These are phyloP conservation scores for Temnopleurus reevesii DNA, from an alignment of 53 echinoderm and acorn worm species.

Conservation along the genomic window DNA sequence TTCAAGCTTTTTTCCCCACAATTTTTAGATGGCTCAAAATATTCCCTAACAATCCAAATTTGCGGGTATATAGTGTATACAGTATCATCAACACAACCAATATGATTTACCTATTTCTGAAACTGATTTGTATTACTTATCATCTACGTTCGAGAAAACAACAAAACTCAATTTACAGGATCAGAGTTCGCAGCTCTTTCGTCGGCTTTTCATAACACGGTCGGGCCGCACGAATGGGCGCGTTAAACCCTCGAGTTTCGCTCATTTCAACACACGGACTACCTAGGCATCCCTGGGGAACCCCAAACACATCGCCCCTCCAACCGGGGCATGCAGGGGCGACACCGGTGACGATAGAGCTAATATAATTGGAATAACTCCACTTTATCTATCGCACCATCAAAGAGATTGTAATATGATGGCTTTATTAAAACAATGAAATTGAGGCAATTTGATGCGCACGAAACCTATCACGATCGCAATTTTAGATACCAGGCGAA, in stretches of 20 bases:
- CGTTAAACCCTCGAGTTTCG: slow-evolving; percentile 43
- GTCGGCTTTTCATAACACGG: slow-evolving; percentile 50
- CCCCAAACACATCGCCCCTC: neutral
- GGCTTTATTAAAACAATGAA: slow-evolving; percentile 24
- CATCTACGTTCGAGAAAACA: neutral
- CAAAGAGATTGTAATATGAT: slow-evolving; percentile 1
- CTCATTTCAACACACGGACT: slow-evolving; percentile 13
- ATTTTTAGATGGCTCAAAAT: no score
- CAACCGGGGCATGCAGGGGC: slow-evolving; percentile 16
- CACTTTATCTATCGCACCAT: slow-evolving; percentile 44
- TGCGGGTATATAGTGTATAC: no score
- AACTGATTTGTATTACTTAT: neutral
- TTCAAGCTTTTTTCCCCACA: no score
- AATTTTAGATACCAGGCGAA: slow-evolving; percentile 38
- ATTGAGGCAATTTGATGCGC: neutral
- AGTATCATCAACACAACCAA: no score
- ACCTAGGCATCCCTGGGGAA: neutral
- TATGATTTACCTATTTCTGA: no score
- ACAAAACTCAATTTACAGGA: neutral
- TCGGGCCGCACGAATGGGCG: slow-evolving; percentile 10
- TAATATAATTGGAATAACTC: slow-evolving; percentile 42
- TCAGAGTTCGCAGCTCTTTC: slow-evolving; percentile 10
- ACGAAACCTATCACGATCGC: neutral
- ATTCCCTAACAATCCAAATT: no score
- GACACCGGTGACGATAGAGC: neutral